Conservation (phyloP, 2,888 invertebrate species). For the Carcina quercana region DNA sequence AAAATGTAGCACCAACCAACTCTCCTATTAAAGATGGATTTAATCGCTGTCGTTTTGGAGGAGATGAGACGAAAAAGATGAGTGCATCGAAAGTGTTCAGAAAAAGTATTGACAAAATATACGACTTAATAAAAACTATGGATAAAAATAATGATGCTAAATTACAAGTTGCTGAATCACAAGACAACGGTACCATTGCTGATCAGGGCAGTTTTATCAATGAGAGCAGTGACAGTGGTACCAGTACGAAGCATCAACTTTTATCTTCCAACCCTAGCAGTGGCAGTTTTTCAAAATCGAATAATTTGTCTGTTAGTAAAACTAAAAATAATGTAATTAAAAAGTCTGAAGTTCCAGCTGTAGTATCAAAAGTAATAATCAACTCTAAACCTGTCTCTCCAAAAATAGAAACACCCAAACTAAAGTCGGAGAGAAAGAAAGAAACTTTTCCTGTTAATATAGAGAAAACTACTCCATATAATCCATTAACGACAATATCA, state of each 20-base stretch:
- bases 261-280: slow-evolving; percentile 39
- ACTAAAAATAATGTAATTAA: slow-evolving; percentile 16
- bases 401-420: slow-evolving; percentile 27
- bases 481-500: slow-evolving; percentile 57
- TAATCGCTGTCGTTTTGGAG: no score
- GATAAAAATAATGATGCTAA: slow-evolving; percentile 24
- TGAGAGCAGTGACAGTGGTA: slow-evolving; percentile 47
- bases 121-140: slow-evolving; percentile 46
- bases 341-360: slow-evolving; percentile 19
- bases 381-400: slow-evolving; percentile 33
- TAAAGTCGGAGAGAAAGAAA: slow-evolving; percentile 32
- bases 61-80: slow-evolving; percentile 21
- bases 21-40: no score
- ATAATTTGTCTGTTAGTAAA: slow-evolving; percentile 11
- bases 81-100: slow-evolving; percentile 39
- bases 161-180: slow-evolving; percentile 10
- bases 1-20: slow-evolving; percentile 21
- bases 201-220: slow-evolving; percentile 22
- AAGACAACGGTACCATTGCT: slow-evolving; percentile 15
- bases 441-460: slow-evolving; percentile 18
- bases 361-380: slow-evolving; percentile 50
- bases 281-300: slow-evolving; percentile 36
- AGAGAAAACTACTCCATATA: slow-evolving; percentile 28
- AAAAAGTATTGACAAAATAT: slow-evolving; percentile 58
- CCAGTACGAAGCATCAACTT: slow-evolving; percentile 44